Base-by-base conservation (phyloP, 2,888 invertebrate species). In the Drosophila mercatorum region DNA sequence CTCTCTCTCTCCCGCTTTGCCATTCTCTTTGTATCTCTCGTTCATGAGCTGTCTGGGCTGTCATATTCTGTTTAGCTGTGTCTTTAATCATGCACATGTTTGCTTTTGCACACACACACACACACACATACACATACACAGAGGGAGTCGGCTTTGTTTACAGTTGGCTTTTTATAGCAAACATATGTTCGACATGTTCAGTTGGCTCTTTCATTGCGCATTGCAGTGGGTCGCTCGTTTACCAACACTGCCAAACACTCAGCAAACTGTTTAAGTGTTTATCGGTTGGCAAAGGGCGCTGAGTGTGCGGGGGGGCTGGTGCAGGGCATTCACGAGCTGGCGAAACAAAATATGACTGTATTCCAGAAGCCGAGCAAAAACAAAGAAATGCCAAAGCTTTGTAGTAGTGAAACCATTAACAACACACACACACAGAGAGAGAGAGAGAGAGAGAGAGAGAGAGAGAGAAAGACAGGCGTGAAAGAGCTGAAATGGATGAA, bases 361-460 rank as follows among this genome's bases (percentile, higher is more conserved):
- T 79, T 79, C 59, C 60, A 76, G 66, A 68, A 76, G 59, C 58
- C 67, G 61, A 61, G 68, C 68, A 70, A 72, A 64, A 88, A 83
- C 88, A 88, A 83, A 86, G 71, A 64, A 75, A 64, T 64, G 61
- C 68, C 51, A 64, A 88, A 76, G 85, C 22, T 22, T 22, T 22
- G 75, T 85, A 72, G 57, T 72, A 88, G 72, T 73, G 75, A 82
- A 88, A 85, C 89, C 89, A 88, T 85, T 89, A 88, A 70, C 80
- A 68, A 69, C 68, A 87, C 66, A 68, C 56, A 59, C 44, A 68
- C 55, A 59, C 60, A 22, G 22, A 22, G 2, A 22, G 22, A 22
- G 17, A 17, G 17, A 17, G 17, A 22, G 22, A 22, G 2, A 22
- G 22, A 22, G 17, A 17, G 17, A 17, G 17, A 17, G 17, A 17